phyloP scores from a whole-genome alignment of 2,888 invertebrate species.

The Napeogenes inachia region DNA sequence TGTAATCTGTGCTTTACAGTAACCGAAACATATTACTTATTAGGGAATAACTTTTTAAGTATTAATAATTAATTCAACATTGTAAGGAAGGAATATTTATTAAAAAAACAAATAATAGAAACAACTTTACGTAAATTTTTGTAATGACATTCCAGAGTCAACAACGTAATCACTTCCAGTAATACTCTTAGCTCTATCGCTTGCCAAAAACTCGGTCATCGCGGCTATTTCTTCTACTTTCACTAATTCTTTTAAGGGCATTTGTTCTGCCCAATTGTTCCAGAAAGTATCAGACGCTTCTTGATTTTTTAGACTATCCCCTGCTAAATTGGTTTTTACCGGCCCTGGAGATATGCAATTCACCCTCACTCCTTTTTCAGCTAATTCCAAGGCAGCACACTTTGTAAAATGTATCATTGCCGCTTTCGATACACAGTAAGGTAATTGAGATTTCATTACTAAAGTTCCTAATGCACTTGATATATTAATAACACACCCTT shows the following conservation, averaged over 20 bases:
- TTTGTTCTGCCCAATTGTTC: slow-evolving; percentile 11
- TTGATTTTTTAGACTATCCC: slow-evolving; percentile 27
- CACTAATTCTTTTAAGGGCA: slow-evolving; percentile 32
- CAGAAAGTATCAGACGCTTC: slow-evolving; percentile 31
- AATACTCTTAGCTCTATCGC: slow-evolving; percentile 46
- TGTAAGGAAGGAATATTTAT: no score
- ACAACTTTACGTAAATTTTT: neutral
- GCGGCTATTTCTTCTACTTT: slow-evolving; percentile 42
- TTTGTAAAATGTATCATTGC: slow-evolving; percentile 85
- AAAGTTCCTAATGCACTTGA: slow-evolving; percentile 33
- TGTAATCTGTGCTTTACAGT: no score
- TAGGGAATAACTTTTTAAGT: no score
- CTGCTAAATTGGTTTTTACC: slow-evolving; percentile 56
- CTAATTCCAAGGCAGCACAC: slow-evolving; percentile 82
- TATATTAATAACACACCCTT: slow-evolving; percentile 46
- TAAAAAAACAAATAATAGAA: neutral
- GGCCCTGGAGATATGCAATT: slow-evolving; percentile 85
- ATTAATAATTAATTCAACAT: no score
- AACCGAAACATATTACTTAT: no score
- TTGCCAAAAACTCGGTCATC: slow-evolving; percentile 42
- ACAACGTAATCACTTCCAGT: slow-evolving; percentile 35
- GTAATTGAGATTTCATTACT: slow-evolving; percentile 10
- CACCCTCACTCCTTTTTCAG: slow-evolving; percentile 77
- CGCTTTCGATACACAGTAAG: slow-evolving; percentile 83
- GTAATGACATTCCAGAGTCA: slow-evolving; percentile 4